A percentile compares a stretch with the other conserved stretches of the same genome.
phyloP scores from a whole-genome alignment of 2,797 vertebrate genomes.

The Neoniphon sammara region DNA sequence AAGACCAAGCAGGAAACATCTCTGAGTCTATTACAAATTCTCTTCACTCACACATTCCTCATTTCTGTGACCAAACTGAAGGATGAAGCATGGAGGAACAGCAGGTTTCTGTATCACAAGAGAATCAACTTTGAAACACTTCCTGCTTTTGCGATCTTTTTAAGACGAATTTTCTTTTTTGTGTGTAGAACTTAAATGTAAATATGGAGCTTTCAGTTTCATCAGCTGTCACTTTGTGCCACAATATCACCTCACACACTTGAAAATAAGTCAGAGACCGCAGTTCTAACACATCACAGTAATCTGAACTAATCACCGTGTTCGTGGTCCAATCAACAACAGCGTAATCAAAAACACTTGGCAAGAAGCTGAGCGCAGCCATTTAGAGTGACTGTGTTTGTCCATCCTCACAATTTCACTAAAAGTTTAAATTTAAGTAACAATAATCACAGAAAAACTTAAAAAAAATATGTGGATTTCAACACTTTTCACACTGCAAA shows the following conservation, averaged over 20 bases:
- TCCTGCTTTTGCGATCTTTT: background rate
- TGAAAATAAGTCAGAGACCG: slow-evolving; percentile 43
- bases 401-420: slow-evolving; percentile 1
- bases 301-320: slow-evolving; percentile 69
- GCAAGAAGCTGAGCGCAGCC: slow-evolving; percentile 61
- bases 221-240: slow-evolving; percentile 2
- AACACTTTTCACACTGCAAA: no score
- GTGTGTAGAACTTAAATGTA: background rate
- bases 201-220: slow-evolving; percentile 3
- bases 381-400: slow-evolving; percentile 40
- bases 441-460: slow-evolving; percentile 13
- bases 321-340: slow-evolving; percentile 68
- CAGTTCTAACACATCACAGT: slow-evolving; percentile 63
- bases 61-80: background rate
- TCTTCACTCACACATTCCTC: background rate
- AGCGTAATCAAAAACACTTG: slow-evolving; percentile 70
- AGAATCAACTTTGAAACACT: background rate
- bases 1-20: background rate
- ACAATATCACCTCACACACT: slow-evolving; percentile 47
- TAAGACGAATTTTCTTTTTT: background rate
- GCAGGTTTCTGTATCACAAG: background rate
- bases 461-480: background rate
- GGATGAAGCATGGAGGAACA: background rate
- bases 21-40: background rate
- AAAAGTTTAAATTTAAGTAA: slow-evolving; percentile 4